These are phyloP conservation scores for Salmo trutta DNA, from an alignment of 2,797 vertebrate genomes.

Conservation along the genomic window DNA sequence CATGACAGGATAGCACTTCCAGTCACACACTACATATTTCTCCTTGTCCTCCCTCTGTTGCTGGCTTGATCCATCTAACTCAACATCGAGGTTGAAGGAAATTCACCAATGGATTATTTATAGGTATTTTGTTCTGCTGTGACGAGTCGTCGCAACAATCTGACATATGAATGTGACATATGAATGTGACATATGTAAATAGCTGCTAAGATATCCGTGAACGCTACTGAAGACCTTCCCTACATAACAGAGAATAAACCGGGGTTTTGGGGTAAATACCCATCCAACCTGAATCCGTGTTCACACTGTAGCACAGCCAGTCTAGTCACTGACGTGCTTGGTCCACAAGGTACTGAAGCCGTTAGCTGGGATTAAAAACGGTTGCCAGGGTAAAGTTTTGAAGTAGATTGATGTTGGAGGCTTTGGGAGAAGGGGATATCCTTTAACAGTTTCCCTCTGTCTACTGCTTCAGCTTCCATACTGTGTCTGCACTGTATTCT, in stretches of 20 bases:
- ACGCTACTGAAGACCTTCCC: constrained; percentile 2
- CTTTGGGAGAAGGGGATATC: constrained; percentile 38
- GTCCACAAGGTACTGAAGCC: constrained; percentile 42
- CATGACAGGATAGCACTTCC: neutral
- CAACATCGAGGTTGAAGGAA: constrained; percentile 6
- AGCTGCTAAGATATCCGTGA: constrained; percentile 18
- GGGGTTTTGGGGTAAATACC: constrained; percentile 6
- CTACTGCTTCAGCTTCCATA: neutral
- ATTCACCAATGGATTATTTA: constrained; percentile 22
- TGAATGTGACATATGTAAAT: neutral
- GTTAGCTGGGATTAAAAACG: constrained; percentile 46
- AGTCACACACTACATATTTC: neutral
- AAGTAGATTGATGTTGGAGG: constrained; percentile 43
- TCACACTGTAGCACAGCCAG: constrained; percentile 28
- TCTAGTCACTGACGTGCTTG: constrained; percentile 30
- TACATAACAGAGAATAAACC: constrained; percentile 28
- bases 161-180: neutral
- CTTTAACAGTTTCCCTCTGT: constrained; percentile 15
- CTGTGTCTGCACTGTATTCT: neutral
- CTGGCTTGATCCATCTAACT: constrained; percentile 19
- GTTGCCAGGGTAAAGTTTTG: constrained; percentile 53
- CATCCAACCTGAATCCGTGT: constrained; percentile 36
- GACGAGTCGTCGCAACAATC: constrained; percentile 10
- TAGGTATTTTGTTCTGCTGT: constrained; percentile 8
- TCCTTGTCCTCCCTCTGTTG: neutral